phyloP scores from a whole-genome alignment of 1,140 invertebrate genomes.

The Sitophilus oryzae region DNA sequence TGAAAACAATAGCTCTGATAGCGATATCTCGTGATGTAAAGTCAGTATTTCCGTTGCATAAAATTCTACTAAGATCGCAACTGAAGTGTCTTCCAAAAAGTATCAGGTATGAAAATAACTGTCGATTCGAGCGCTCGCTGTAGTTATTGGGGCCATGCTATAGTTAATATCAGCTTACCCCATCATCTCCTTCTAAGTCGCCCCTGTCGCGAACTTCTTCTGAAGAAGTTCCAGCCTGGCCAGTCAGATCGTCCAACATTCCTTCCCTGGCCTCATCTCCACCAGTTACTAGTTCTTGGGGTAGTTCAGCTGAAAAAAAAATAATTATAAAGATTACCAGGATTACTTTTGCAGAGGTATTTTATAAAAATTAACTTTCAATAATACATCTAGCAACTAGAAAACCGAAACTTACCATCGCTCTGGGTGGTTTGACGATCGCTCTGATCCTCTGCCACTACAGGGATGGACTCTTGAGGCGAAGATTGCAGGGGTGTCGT shows the following conservation, averaged over 20 bases:
- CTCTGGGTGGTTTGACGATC: conserved; percentile 30
- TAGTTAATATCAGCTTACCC: conserved; percentile 23
- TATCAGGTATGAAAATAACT: no score
- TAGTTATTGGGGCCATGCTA: background rate
- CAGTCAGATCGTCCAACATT: conserved; percentile 34
- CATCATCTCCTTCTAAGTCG: conserved; percentile 38
- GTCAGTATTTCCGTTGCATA: no score
- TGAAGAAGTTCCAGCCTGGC: conserved; percentile 36
- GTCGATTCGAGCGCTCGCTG: no score
- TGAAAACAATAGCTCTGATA: no score
- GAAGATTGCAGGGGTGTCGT: conserved; percentile 68
- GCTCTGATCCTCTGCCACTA: conserved; percentile 33
- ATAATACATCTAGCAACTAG: background rate
- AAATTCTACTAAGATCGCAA: no score
- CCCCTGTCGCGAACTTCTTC: conserved; percentile 30
- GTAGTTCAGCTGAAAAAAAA: conserved; percentile 20
- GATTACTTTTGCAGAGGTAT: conserved; percentile 10
- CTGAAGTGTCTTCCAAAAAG: no score
- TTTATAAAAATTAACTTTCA: background rate
- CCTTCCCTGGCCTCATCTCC: conserved; percentile 37
- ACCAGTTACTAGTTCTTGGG: conserved; percentile 20
- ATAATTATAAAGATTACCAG: no score
- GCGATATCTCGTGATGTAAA: no score
- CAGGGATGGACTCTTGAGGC: conserved; percentile 47
- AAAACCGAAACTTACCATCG: conserved; percentile 41